These are phyloP conservation scores for Megaceryle alcyon DNA, from an alignment of 2,797 vertebrate species.

Conservation along the genomic window DNA sequence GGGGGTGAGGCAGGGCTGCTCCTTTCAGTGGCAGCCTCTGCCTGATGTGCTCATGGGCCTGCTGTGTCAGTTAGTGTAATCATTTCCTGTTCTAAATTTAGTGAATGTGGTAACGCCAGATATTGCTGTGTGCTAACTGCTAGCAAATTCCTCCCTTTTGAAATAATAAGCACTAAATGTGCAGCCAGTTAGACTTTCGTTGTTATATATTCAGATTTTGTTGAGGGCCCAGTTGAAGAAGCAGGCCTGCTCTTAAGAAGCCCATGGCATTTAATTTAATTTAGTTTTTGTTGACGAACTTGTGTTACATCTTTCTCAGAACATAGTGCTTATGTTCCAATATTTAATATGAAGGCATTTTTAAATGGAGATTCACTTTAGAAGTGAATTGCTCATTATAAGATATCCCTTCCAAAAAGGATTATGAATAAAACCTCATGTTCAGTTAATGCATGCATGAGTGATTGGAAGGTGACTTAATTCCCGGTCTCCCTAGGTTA, in stretches of 20 bases:
- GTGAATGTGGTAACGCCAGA: not conserved
- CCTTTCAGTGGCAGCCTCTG: not conserved
- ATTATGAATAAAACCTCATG: not conserved
- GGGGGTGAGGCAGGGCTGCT: not conserved
- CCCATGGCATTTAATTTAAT: not conserved
- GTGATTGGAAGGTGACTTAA: not conserved
- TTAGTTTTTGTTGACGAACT: not conserved
- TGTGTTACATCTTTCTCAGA: not conserved
- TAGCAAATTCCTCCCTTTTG: not conserved
- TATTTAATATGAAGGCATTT: not conserved
- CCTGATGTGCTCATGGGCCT: not conserved
- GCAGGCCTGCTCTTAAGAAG: not conserved
- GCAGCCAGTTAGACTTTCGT: not conserved
- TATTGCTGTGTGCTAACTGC: not conserved
- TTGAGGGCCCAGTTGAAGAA: not conserved
- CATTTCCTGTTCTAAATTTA: slow-evolving; percentile 55
- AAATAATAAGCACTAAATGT: slow-evolving; percentile 19
- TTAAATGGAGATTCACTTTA: not conserved
- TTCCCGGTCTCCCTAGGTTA: not conserved
- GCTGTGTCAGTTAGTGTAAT: not conserved
- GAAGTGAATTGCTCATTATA: not conserved
- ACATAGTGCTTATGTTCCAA: not conserved
- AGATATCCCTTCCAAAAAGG: not conserved
- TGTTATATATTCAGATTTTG: not conserved
- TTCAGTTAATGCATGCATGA: not conserved